Base-by-base conservation (phyloP, 2,113 vertebrate genomes). In the Condylura cristata region DNA sequence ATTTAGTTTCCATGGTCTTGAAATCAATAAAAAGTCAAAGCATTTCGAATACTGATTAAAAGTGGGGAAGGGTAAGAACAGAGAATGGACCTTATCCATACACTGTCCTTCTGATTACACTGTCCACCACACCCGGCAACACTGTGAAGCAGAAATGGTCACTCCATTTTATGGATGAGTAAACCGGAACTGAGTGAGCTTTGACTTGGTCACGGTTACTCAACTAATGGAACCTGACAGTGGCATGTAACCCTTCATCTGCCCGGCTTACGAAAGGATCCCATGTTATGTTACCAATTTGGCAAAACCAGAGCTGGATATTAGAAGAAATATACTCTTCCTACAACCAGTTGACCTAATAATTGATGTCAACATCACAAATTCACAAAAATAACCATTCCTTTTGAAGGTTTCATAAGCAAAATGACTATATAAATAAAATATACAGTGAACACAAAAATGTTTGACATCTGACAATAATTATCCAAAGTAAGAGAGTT, bases 391-490 rank as follows among this genome's bases (percentile, higher is more conserved):
- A 44, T 2, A 83, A 4, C 13, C 32, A 83, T 79, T 17, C 26
- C 20, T 63, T 78, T 32, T 68, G 22, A 83, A 75, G 68, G 20
- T 71, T 82, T 76, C 8, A 48, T 48, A 13, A 86, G 78, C 30
- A 88, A 91, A 91, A 72, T 65, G 79, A 86, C 53, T 30, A n/a
- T 61, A 68, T 72, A 72, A 82, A 60, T 72, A 53, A 92, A 66
- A 79, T 8, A n/a, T 4, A 91, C 28, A 46, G 32, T n/a, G n/a
- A 83, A 78, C 7, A 26, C 20, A 51, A 80, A 88, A 86, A 30
- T 3, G 20, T 37, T 86, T 75, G 22, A 63, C 44, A 71, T 58
- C 58, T 46, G 70, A 60, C 51, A 70, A 63, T 16, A n/a, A 53
- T 65, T 63, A 46, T 37, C 48, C 34, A 87, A 87, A 88, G 5